phyloP scores from a whole-genome alignment of 2,113 vertebrate genomes.

The Dasyornis broadbenti region DNA sequence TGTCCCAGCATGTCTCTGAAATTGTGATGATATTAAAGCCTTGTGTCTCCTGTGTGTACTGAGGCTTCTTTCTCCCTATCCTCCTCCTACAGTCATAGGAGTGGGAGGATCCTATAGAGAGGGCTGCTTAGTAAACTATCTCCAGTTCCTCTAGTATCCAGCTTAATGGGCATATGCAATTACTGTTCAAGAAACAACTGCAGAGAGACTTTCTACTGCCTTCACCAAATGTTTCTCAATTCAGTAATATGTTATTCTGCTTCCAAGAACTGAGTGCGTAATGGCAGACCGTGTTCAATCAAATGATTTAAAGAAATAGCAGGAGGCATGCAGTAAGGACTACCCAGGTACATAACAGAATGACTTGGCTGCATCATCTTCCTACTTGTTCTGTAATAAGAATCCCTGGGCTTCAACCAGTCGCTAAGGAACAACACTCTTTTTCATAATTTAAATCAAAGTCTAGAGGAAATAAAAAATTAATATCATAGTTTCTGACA shows the following conservation, averaged over 20 bases:
- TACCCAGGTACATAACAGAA: neutral
- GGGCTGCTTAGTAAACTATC: neutral
- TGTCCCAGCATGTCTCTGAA: neutral
- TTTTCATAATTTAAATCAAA: neutral
- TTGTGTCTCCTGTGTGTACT: neutral
- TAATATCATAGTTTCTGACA: neutral
- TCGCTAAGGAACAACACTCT: neutral
- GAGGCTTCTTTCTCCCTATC: neutral
- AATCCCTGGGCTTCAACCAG: neutral
- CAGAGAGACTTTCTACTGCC: neutral
- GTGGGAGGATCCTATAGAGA: neutral
- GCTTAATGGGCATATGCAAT: neutral
- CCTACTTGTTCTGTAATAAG: neutral
- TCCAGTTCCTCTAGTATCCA: neutral
- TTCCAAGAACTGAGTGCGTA: neutral
- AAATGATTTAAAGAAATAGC: neutral
- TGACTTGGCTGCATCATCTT: neutral
- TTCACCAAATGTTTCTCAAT: neutral
- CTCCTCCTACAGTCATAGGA: neutral
- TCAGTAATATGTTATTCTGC: neutral
- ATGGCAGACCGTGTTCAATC: neutral
- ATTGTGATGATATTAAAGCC: neutral
- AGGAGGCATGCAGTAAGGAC: neutral
- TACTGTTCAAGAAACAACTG: neutral
- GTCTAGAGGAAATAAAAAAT: neutral